phyloP scores from a whole-genome alignment of 2,888 invertebrate genomes.

The Linnaemya tessellans region DNA sequence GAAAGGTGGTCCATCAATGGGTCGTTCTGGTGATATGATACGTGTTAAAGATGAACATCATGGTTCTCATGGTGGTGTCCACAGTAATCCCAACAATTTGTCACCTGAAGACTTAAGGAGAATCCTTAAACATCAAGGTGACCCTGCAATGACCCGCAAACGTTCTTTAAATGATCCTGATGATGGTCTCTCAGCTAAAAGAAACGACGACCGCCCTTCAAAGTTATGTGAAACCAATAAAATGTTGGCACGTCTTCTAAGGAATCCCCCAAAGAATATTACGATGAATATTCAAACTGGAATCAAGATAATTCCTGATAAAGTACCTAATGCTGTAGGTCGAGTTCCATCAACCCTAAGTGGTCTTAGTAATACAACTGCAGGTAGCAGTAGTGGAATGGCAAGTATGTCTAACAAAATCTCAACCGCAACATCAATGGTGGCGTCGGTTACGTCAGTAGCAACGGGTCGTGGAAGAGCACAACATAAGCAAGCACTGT shows the following conservation, averaged over 20 bases:
- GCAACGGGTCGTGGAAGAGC: constrained; percentile 63
- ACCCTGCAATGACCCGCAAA: constrained; percentile 84
- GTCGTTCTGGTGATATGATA: constrained; percentile 84
- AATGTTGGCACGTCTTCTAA: constrained; percentile 92
- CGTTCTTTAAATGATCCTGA: constrained; percentile 87
- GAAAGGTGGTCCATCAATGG: constrained; percentile 79
- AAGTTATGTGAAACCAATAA: constrained; percentile 92
- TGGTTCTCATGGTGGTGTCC: constrained; percentile 77
- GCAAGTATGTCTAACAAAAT: constrained; percentile 80
- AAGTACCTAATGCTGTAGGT: constrained; percentile 79
- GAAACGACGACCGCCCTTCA: constrained; percentile 84
- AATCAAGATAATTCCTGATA: constrained; percentile 83
- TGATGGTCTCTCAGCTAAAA: constrained; percentile 83
- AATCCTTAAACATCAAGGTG: constrained; percentile 81
- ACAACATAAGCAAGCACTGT: constrained; percentile 70
- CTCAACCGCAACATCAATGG: constrained; percentile 72
- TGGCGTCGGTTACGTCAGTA: constrained; percentile 57
- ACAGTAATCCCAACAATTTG: constrained; percentile 79
- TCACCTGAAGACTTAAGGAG: constrained; percentile 83
- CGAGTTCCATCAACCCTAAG: constrained; percentile 77
- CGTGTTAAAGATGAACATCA: constrained; percentile 84
- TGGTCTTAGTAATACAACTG: constrained; percentile 83
- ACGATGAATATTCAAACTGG: constrained; percentile 81
- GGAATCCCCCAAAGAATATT: constrained; percentile 88
- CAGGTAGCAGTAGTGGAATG: constrained; percentile 61